These are phyloP conservation scores for Phymastichus coffea DNA, from an alignment of 1,140 invertebrate genomes.

Conservation along the genomic window DNA sequence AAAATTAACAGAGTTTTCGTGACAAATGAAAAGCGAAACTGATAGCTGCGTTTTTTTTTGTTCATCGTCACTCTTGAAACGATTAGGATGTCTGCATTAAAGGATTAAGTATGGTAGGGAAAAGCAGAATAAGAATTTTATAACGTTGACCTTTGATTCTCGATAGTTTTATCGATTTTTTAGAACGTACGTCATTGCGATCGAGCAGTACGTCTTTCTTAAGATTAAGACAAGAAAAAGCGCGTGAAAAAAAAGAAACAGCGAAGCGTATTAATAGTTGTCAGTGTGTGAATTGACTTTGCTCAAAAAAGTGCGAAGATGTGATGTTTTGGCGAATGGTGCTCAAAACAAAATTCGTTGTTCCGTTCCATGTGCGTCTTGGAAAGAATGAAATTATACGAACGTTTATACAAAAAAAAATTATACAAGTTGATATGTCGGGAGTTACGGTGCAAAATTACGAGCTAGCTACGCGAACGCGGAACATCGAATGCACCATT, in stretches of 20 bases:
- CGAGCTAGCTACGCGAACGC: background rate
- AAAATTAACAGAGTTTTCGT: too few relatives aligned
- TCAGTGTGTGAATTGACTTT: too few relatives aligned
- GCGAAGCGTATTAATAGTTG: too few relatives aligned
- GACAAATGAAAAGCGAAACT: conserved; percentile 1
- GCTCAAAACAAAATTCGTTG: too few relatives aligned
- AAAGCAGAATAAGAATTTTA: conserved; percentile 10
- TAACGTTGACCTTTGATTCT: conserved; percentile 14
- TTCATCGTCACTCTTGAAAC: conserved; percentile 8
- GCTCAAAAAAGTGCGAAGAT: too few relatives aligned
- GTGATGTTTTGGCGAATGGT: too few relatives aligned
- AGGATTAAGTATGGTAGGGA: background rate
- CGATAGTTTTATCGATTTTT: background rate
- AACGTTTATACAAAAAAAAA: conserved; percentile 11
- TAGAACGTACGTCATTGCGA: conserved; percentile 2
- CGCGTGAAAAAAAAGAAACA: too few relatives aligned
- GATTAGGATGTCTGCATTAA: background rate
- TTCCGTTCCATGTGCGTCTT: too few relatives aligned
- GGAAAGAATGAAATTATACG: conserved; percentile 12
- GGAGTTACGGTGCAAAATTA: background rate
- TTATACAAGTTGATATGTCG: background rate
- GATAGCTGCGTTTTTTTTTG: conserved; percentile 1
- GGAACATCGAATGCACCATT: background rate
- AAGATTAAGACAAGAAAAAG: conserved; percentile 6
- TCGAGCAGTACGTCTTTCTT: conserved; percentile 15